These are phyloP conservation scores for Falco cherrug DNA, from an alignment of 2,797 vertebrate genomes.

Conservation along the genomic window DNA sequence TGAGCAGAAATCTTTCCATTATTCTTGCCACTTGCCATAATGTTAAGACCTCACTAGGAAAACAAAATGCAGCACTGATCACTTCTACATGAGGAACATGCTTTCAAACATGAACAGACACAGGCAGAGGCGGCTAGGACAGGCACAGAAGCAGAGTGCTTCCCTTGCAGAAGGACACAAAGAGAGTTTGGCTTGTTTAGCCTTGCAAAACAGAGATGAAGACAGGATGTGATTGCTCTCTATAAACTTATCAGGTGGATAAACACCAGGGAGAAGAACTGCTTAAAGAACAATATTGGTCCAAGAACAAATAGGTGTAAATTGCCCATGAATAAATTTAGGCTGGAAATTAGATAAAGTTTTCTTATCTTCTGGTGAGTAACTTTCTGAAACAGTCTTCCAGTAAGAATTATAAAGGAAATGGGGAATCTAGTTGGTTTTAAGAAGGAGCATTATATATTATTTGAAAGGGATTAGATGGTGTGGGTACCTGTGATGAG, in stretches of 20 bases:
- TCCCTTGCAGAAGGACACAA: background rate
- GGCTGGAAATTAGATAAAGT: constrained; percentile 56
- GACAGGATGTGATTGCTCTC: constrained; percentile 37
- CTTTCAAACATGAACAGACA: background rate
- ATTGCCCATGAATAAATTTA: constrained; percentile 62
- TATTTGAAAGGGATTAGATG: constrained; percentile 40
- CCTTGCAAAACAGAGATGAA: background rate
- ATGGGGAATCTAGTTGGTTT: background rate
- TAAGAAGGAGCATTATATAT: constrained; percentile 1
- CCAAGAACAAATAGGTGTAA: constrained; percentile 51
- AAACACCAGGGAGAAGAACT: constrained; percentile 53
- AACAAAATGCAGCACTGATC: background rate
- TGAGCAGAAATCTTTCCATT: background rate
- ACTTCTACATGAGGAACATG: rapidly evolving
- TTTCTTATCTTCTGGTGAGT: constrained; percentile 44
- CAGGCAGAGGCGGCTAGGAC: background rate
- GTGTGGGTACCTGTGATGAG: background rate
- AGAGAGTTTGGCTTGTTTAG: constrained; percentile 38
- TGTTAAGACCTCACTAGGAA: background rate
- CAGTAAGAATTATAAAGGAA: constrained; percentile 26
- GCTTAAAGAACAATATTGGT: constrained; percentile 37
- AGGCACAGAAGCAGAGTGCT: background rate
- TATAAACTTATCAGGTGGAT: constrained; percentile 42
- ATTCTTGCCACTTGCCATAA: background rate
- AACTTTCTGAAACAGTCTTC: constrained; percentile 24